Base-by-base conservation (phyloP, 2,113 vertebrate species). In the Camelus bactrianus region DNA sequence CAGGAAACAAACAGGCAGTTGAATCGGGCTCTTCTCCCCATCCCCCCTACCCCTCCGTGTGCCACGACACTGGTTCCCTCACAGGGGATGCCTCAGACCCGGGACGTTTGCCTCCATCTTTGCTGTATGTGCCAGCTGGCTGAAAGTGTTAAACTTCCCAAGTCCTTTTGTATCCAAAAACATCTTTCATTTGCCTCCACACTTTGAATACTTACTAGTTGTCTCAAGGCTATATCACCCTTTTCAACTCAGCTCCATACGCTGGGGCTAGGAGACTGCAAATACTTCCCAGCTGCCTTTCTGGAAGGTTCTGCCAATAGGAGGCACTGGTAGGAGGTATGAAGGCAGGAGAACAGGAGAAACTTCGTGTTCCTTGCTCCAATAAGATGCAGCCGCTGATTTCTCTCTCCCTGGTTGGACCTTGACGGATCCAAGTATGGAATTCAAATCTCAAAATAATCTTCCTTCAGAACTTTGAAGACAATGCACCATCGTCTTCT, bases 401-500 rank as follows among this genome's bases (percentile, higher is more conserved):
- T 80, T 88, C 65, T 77, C 38, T 82, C 89, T 94, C 77, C 72
- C 69, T 54, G 26, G 54, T 35, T 65, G 64, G 30, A 56, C 42
- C 42, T 32, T 70, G 70, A 64, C 60, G 77, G 48, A 56, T 28
- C 67, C 11, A 32, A 19, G 12, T 60, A 65, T 8, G 28, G 48
- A 92, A 86, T 89, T 95, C 72, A 84, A 84, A 89, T 73, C 81
- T 93, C 52, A 77, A 93, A 84, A 73, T 70, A 35, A 77, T 77
- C 65, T 92, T 91, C 46, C 62, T 70, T 79, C 89, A 42, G 56
- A 91, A 77, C 81, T 91, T 81, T 88, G 24, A 94, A 82, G 79
- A 82, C 52, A 82, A 32, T 14, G 20, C n/a, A 35, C 58, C 72
- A 85, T 65, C 48, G 52, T 73, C 72, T 92, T 83, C 50, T 52